Evolutionary conservation across 2,113 vertebrate genomes (phyloP), one percentile per base, ranked within the genome.

Genomic region (Phyllopteryx taeniolatus): DNA sequence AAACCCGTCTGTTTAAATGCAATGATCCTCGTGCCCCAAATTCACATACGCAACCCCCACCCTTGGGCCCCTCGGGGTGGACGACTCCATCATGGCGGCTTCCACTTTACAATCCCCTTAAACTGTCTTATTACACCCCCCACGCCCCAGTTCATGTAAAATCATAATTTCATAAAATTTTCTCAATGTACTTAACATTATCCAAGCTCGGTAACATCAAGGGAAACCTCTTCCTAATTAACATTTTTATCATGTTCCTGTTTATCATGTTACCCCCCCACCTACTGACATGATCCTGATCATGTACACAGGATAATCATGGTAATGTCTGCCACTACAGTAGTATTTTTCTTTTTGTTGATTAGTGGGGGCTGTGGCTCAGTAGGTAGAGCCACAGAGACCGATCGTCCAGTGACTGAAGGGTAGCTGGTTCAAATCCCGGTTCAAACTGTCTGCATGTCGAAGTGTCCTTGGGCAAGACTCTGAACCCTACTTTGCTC

Each of bases 91-190:
- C 3, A 42, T 19, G 63, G 71, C 51, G 62, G 22, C 69, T 64
- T 54, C 56, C 67, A 69, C 47, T 2, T 61, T 31, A 10, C 71
- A 75, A 86, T 85, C 81, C 79, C 53, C 81, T 88, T 78, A 83
- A 83, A 83, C 85, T 85, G 46, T 83, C 72, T 79, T 75, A 73
- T 75, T 42, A 15, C 57, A 19, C 69, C 51, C 59, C 43, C 20
- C 11, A 14, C 9, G 8, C 33, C 6, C 35, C 20, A 11, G n/a
- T 59, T 22, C 22, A 31, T 59, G 22, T 31, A 35, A 60, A 60
- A 60, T 60, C 12, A 33, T 33, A 13, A 2, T 35, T 35, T 6
- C 6, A 60, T 60, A 15, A 5, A 27, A 14, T 27, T 2, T 27
- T 13, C 56, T 22, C 3, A 56, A 31, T 27, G 11, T 27, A 12